These are phyloP conservation scores for Tetranychus cinnabarinus DNA, from an alignment of 1,140 invertebrate genomes.

Conservation along the genomic window DNA sequence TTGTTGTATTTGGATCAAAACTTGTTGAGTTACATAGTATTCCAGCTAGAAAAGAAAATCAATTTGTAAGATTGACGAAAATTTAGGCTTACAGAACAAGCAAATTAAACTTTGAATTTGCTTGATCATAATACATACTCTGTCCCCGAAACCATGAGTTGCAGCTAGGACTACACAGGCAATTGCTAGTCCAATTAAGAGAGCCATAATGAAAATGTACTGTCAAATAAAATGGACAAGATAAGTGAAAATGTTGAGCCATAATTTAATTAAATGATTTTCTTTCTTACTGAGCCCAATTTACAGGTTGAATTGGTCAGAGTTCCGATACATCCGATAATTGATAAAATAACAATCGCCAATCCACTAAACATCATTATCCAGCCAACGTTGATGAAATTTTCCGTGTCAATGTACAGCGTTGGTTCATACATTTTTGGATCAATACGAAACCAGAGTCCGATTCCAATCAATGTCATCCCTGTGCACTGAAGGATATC, in stretches of 20 bases:
- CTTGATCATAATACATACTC: background rate
- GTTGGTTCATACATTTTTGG: constrained; percentile 10
- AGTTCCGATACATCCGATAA: constrained; percentile 3
- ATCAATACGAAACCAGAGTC: constrained; percentile 10
- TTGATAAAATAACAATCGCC: background rate
- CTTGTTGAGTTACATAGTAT: constrained; percentile 7
- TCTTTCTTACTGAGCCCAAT: background rate
- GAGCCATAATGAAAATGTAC: constrained; percentile 1
- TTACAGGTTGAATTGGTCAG: background rate
- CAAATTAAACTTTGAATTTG: background rate
- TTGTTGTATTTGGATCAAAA: constrained; percentile 7
- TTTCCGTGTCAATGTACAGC: constrained; percentile 7
- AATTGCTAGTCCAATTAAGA: background rate
- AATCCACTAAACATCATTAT: constrained; percentile 10
- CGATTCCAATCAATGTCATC: constrained; percentile 8
- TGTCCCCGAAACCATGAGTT: constrained; percentile 3
- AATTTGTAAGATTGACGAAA: background rate
- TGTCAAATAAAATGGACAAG: background rate
- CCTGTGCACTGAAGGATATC: constrained; percentile 3
- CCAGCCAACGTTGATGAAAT: constrained; percentile 6
- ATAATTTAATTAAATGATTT: background rate
- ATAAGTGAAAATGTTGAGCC: background rate
- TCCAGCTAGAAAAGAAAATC: constrained; percentile 4
- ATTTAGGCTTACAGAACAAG: too few relatives aligned
- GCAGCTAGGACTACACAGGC: background rate